Conservation (phyloP, 2,113 vertebrate species). For the Syngnathus typhle region DNA sequence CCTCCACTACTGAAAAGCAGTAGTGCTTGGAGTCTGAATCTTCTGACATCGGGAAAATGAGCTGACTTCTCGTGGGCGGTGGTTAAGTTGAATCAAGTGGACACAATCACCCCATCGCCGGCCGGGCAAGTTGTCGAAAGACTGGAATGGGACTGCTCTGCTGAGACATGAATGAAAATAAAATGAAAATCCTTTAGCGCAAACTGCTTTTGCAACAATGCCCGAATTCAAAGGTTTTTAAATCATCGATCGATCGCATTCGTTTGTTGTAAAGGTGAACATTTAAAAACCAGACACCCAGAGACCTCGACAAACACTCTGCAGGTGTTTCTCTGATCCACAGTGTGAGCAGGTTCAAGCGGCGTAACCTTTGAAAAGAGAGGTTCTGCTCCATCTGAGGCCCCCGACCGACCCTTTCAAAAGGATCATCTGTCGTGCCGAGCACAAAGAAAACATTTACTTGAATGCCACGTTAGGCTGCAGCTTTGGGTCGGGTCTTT, state of each 20-base stretch:
- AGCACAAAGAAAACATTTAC: conserved; percentile 18
- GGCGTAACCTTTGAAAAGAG: conserved; percentile 50
- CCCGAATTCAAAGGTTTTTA: not conserved
- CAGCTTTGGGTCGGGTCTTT: not conserved
- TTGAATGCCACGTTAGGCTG: conserved; percentile 17
- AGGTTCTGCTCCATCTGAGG: conserved; percentile 22
- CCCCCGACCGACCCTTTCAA: conserved; percentile 33
- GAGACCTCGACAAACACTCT: conserved; percentile 27
- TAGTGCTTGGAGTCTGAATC: conserved; percentile 56
- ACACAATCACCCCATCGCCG: conserved; percentile 47
- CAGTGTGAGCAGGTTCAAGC: conserved; percentile 18
- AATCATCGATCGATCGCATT: too few relatives aligned
- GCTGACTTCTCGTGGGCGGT: conserved; percentile 4
- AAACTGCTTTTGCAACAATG: not conserved
- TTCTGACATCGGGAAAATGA: conserved; percentile 61
- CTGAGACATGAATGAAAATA: conserved; percentile 8
- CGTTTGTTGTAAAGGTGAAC: too few relatives aligned
- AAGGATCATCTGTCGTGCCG: conserved; percentile 27
- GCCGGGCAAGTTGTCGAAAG: conserved; percentile 2
- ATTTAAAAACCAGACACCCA: conserved; percentile 5
- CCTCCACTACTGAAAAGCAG: conserved; percentile 59
- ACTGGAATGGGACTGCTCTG: conserved; percentile 36
- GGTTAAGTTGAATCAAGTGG: conserved; percentile 3
- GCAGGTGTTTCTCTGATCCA: conserved; percentile 36
- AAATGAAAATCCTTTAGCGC: not conserved